Base-by-base conservation (phyloP, 2,113 vertebrate species). In the Sphyrna mokarran region DNA sequence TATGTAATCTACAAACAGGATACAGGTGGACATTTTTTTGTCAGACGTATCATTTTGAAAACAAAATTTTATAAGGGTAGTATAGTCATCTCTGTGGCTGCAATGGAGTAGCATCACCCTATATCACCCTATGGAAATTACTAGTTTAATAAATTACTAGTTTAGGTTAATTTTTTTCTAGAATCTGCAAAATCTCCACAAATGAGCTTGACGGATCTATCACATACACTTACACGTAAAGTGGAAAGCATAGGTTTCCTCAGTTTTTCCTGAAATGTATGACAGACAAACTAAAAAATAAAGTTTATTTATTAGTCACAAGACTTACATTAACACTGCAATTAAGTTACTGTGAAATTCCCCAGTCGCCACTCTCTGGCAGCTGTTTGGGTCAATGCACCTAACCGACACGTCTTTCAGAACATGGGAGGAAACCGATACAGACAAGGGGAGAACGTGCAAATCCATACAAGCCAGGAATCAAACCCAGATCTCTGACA, bases 21-120 rank as follows among this genome's bases (percentile, higher is more conserved):
- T 89, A 89, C 86, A 89, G 86, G 86, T 89, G 86, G 48, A 58
- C 61, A 63, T 54, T 86, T 86, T 85, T 80, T 80, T 78, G 9
- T 18, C 20, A 85, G 83, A 85, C 43, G 83, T 43, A 43, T 87
- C 85, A 87, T 26, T 87, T 54, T 87, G 85, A 87, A 22, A 87
- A 54, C 43, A 87, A 43, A 23, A 4, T 22, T 26, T 23, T 37
- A 20, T 18, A 83, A 83, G 18, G 78, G n/a, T 83, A 5, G 16
- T 83, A 83, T 83, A 37, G n/a, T 0, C 76, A 37, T 48, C 43
- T 54, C 85, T 48, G 23, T 20, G 22, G 85, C 43, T 40, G 54
- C 43, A 22, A 93, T 37, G 33, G 33, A 66, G 33, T 20, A 66
- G 33, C 33, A n/a, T 89, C 29, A 23, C 9, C 33, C 23, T 13